phyloP scores from a whole-genome alignment of 2,113 vertebrate species.

The Pristiophorus japonicus region DNA sequence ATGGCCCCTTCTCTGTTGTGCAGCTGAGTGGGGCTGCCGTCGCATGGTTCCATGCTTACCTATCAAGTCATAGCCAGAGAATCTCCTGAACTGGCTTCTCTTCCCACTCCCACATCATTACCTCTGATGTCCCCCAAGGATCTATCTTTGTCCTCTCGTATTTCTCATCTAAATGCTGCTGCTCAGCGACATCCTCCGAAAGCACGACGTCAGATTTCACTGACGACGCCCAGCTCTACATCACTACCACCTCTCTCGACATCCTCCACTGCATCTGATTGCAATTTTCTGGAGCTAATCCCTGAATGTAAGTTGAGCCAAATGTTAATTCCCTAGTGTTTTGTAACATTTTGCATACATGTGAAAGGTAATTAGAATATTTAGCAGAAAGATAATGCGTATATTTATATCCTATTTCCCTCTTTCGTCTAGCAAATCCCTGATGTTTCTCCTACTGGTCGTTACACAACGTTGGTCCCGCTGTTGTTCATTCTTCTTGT shows the following conservation, averaged over 20 bases:
- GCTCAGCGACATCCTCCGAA: background rate
- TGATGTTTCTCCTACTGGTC: conserved; percentile 93
- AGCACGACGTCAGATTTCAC: too few relatives aligned
- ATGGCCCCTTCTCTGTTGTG: background rate
- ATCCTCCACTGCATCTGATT: background rate
- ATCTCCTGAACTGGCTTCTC: background rate
- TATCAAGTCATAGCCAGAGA: background rate
- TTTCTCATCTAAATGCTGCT: background rate
- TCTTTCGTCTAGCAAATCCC: conserved; percentile 82
- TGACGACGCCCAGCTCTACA: too few relatives aligned
- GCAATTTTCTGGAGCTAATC: background rate
- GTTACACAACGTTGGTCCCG: conserved; percentile 93
- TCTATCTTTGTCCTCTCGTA: background rate
- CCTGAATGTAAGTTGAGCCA: background rate
- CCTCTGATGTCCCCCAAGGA: background rate
- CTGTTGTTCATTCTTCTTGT: conserved; percentile 94
- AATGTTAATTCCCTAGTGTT: background rate
- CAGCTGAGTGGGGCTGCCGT: background rate
- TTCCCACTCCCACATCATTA: background rate
- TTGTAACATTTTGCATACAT: background rate
- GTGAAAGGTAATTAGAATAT: background rate
- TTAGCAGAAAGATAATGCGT: background rate
- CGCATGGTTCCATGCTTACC: background rate
- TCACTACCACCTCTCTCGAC: background rate
- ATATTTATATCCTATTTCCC: conserved; percentile 26